A percentile compares a stretch with the other conserved stretches of the same genome.
phyloP scores from a whole-genome alignment of 2,113 vertebrate genomes.

The Zeus faber region DNA sequence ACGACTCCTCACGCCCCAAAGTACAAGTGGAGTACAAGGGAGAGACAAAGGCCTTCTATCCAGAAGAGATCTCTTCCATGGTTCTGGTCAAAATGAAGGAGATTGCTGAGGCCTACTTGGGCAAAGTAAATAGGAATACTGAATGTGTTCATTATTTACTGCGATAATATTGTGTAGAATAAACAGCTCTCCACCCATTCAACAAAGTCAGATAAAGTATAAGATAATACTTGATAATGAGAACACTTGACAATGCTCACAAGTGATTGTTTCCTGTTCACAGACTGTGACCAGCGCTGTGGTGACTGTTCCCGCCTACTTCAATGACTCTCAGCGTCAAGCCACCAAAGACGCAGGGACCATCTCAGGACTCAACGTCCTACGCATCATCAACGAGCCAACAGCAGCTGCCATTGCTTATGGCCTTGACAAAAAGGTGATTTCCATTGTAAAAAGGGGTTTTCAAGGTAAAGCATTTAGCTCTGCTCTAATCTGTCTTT shows the following conservation, averaged over 20 bases:
- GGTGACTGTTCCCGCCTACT: slow-evolving; percentile 74
- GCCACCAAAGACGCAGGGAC: slow-evolving; percentile 75
- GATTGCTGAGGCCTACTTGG: slow-evolving; percentile 76
- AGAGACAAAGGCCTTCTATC: slow-evolving; percentile 72
- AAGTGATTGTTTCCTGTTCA: background rate
- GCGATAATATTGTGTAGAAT: background rate
- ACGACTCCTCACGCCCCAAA: slow-evolving; percentile 68
- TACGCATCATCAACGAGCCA: slow-evolving; percentile 77
- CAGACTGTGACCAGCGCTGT: slow-evolving; percentile 70
- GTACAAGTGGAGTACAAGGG: slow-evolving; percentile 77
- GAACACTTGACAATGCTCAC: too few relatives aligned
- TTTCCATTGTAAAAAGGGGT: too few relatives aligned
- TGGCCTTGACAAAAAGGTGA: slow-evolving; percentile 78
- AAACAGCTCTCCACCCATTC: too few relatives aligned
- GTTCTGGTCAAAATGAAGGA: too few relatives aligned
- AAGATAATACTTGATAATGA: background rate
- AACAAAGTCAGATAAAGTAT: background rate
- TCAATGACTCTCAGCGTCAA: too few relatives aligned
- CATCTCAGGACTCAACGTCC: slow-evolving; percentile 75
- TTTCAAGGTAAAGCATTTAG: too few relatives aligned
- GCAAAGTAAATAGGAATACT: slow-evolving; percentile 68
- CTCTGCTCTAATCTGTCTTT: background rate
- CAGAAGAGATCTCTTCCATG: slow-evolving; percentile 79
- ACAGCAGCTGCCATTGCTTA: slow-evolving; percentile 78
- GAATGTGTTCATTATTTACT: background rate